Conservation (phyloP, 2,113 vertebrate species). For the Todiramphus saurophagus region DNA sequence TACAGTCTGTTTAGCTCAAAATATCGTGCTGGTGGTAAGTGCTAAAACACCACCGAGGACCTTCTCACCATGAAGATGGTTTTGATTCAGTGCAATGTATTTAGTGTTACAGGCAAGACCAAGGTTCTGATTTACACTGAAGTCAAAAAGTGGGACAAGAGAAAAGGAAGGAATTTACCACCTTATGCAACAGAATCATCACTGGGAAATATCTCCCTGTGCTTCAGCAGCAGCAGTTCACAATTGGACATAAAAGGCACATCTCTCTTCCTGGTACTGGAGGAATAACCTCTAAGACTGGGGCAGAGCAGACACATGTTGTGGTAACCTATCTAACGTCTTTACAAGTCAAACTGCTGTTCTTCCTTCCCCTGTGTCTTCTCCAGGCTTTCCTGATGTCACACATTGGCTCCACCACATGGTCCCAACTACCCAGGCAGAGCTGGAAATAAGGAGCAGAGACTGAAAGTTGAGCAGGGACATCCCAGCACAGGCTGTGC, state of each 20-base stretch:
- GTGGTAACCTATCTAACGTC: background rate
- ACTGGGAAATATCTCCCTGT: background rate
- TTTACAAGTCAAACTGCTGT: background rate
- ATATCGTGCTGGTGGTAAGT: accelerated
- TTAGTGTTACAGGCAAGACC: background rate
- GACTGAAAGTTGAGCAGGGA: background rate
- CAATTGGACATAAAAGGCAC: background rate
- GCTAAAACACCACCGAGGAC: background rate
- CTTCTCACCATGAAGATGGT: background rate
- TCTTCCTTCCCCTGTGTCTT: background rate
- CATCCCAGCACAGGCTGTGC: background rate
- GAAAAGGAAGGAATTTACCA: constrained; percentile 20
- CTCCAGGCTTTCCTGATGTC: background rate
- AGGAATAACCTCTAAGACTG: background rate
- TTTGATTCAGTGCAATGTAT: background rate
- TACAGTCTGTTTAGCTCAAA: background rate
- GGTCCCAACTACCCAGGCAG: background rate
- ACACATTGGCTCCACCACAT: accelerated
- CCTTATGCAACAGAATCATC: background rate
- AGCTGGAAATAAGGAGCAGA: background rate
- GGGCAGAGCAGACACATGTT: background rate
- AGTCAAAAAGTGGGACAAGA: constrained; percentile 5
- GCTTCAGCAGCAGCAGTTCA: background rate
- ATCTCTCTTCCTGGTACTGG: background rate
- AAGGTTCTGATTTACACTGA: background rate